A percentile compares a stretch with the other conserved stretches of the same genome.
These are phyloP conservation scores for Bombus difficillimus DNA, from an alignment of 1,140 invertebrate species.

Conservation along the genomic window DNA sequence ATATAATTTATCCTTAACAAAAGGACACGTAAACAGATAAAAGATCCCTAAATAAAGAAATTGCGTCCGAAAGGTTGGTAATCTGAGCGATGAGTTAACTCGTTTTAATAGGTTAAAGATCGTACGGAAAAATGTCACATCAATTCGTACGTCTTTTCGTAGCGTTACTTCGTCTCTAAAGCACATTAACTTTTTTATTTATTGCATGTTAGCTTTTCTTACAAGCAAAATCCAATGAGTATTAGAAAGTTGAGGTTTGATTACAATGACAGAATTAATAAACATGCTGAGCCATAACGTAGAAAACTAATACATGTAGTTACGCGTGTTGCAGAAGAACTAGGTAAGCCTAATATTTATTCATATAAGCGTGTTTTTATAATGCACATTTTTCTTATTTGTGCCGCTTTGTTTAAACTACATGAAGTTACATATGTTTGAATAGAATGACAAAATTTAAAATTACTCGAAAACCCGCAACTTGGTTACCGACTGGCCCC, in stretches of 20 bases:
- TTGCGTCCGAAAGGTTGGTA: neutral
- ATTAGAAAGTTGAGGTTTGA: conserved; percentile 34
- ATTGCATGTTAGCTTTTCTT: neutral
- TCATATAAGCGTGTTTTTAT: neutral
- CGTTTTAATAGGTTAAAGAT: neutral
- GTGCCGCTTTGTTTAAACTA: neutral
- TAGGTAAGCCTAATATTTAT: neutral
- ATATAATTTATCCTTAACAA: neutral
- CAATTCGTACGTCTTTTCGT: neutral
- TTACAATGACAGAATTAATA: conserved; percentile 21
- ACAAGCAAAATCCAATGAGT: neutral
- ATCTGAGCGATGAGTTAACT: neutral
- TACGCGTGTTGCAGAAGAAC: neutral
- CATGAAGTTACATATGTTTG: neutral
- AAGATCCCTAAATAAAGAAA: neutral
- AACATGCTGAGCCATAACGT: neutral
- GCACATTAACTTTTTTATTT: neutral
- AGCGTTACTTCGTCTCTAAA: neutral
- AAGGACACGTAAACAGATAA: neutral
- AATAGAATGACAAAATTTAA: neutral
- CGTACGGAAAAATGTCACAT: neutral
- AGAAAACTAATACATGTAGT: neutral
- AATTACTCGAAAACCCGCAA: neutral
- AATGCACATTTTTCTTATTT: neutral
- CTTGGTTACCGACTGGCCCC: neutral